Evolutionary conservation across 2,113 vertebrate genomes (phyloP).

Genomic region (Xiphorhynchus elegans): DNA sequence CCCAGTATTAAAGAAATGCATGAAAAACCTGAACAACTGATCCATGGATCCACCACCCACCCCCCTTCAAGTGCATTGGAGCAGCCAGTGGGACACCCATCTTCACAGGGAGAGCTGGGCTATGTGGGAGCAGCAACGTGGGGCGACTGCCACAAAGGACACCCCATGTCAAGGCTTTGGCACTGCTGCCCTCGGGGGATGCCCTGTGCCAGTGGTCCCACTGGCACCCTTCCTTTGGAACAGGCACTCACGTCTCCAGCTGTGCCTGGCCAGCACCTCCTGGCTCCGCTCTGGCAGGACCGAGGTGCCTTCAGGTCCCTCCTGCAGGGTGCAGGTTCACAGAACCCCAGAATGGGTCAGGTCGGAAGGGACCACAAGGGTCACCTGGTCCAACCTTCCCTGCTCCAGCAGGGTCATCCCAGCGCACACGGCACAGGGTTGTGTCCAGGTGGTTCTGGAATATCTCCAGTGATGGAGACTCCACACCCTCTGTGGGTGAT

Average conservation of each 20-base stretch:
- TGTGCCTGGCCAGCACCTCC: background rate
- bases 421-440: background rate
- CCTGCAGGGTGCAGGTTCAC: accelerated
- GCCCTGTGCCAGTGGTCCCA: accelerated
- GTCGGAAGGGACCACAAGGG: background rate
- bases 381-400: background rate
- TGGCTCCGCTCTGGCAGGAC: no score
- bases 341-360: background rate
- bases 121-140: accelerated
- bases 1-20: background rate
- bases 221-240: accelerated
- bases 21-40: accelerated
- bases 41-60: accelerated
- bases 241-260: accelerated
- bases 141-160: accelerated
- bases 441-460: background rate
- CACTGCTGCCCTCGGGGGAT: accelerated
- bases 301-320: background rate
- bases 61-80: accelerated
- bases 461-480: no score
- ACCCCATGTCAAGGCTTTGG: no score
- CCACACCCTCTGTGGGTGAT: background rate
- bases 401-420: no score
- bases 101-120: background rate
- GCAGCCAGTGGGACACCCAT: accelerated